Percentiles rank a stretch among this genome's conserved stretches.
Conservation (phyloP, 1,140 invertebrate genomes). For the Anadara kagoshimensis region DNA sequence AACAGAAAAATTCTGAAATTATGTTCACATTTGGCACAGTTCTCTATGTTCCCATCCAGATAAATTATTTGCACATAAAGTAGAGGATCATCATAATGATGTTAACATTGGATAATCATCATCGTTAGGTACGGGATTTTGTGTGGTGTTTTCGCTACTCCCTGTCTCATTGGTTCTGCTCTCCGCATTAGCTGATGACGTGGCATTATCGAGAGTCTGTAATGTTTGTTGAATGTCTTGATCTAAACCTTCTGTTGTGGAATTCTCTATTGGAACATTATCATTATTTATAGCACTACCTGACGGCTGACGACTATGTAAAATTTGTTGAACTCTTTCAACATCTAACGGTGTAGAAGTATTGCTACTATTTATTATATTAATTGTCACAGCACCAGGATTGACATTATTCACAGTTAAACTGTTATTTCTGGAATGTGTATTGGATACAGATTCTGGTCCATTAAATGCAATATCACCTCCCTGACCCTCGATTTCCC, state of each 20-base stretch:
- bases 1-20: no score
- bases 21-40: no score
- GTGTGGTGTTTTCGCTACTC: no score
- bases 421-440: constrained; percentile 26
- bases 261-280: constrained; percentile 7
- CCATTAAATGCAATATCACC: constrained; percentile 53
- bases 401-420: constrained; percentile 9
- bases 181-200: constrained; percentile 1
- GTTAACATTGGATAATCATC: constrained; percentile 40
- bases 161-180: not conserved
- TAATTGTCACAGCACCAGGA: not conserved
- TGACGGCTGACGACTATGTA: constrained; percentile 5
- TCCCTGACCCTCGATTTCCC: not conserved
- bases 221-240: constrained; percentile 29
- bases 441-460: constrained; percentile 27
- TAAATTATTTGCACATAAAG: no score
- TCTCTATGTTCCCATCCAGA: no score
- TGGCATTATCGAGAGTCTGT: constrained; percentile 27
- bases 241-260: constrained; percentile 24
- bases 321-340: not conserved
- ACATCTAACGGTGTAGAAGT: not conserved
- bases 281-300: constrained; percentile 25
- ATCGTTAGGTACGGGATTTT: not conserved
- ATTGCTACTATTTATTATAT: not conserved
- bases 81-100: constrained; percentile 22